Conservation (phyloP, 2,113 vertebrate species). For the Vanacampus margaritifer region DNA sequence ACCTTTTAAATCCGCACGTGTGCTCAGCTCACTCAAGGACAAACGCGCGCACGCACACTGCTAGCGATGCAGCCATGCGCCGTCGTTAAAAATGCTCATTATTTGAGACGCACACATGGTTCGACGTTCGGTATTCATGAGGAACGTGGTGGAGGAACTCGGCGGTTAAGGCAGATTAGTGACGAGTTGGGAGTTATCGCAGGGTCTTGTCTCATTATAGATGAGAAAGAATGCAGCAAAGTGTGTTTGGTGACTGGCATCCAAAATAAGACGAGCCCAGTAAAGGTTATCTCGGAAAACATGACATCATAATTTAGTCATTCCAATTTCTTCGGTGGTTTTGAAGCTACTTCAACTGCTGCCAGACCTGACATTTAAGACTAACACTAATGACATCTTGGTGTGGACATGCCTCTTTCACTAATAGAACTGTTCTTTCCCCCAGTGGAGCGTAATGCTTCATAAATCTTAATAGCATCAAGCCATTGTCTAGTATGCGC, state of each 20-base stretch:
- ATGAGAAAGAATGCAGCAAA: conserved; percentile 14
- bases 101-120: conserved; percentile 15
- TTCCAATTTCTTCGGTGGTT: conserved; percentile 5
- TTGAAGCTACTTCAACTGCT: background rate
- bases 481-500: background rate
- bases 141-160: conserved; percentile 7
- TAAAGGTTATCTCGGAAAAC: conserved; percentile 17
- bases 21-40: conserved; percentile 5
- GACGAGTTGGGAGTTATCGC: conserved; percentile 37
- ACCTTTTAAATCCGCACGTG: conserved; percentile 35
- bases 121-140: conserved; percentile 29
- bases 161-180: conserved; percentile 30
- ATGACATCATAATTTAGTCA: conserved; percentile 2
- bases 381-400: background rate
- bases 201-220: conserved; percentile 1
- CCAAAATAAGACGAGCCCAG: conserved; percentile 1
- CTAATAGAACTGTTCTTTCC: background rate
- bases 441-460: conserved; percentile 7
- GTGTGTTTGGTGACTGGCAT: conserved; percentile 14
- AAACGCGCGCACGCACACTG: background rate
- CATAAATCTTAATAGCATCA: background rate
- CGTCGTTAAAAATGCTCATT: conserved; percentile 7
- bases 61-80: conserved; percentile 8
- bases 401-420: background rate
- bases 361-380: background rate